These are phyloP conservation scores for Drosophila melanosoma DNA, from an alignment of 2,888 invertebrate species.

Conservation along the genomic window DNA sequence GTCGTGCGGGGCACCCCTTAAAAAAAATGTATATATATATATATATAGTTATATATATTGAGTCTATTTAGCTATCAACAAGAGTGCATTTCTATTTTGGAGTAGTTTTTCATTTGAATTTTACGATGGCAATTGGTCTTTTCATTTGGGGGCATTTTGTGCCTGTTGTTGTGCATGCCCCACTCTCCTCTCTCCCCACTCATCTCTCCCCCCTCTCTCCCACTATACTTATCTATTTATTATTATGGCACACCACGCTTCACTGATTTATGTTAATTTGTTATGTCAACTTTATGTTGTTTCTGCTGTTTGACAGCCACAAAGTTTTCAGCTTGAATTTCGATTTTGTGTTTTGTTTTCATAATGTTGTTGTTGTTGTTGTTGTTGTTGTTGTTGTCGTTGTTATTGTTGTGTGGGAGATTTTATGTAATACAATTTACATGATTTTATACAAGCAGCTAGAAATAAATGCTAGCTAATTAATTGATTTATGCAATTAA, in stretches of 20 bases:
- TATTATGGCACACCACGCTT: conserved; percentile 75
- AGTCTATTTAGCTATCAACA: conserved; percentile 22
- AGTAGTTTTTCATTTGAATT: conserved; percentile 55
- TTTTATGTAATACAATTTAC: conserved; percentile 18
- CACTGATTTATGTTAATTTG: conserved; percentile 80
- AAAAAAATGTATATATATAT: neutral
- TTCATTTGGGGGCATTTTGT: conserved; percentile 36
- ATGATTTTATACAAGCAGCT: neutral
- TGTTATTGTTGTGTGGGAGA: conserved; percentile 8
- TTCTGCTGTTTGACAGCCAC: conserved; percentile 29
- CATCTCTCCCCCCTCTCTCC: conserved; percentile 12
- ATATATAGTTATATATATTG: neutral
- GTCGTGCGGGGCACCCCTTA: conserved; percentile 1
- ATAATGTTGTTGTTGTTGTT: conserved; percentile 18
- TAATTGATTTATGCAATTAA: conserved; percentile 31
- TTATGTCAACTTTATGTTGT: conserved; percentile 62
- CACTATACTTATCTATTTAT: conserved; percentile 59
- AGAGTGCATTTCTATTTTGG: conserved; percentile 73
- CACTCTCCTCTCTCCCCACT: conserved; percentile 3
- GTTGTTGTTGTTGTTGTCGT: conserved; percentile 2
- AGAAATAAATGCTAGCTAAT: conserved; percentile 28
- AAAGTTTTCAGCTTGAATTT: conserved; percentile 35
- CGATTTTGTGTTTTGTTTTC: conserved; percentile 38
- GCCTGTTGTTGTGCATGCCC: conserved; percentile 13
- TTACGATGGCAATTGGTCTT: conserved; percentile 50